Evolutionary conservation across 2,888 invertebrate species (phyloP), one percentile per base, ranked within the genome.

Genomic region (Diplolepis rosae): DNA sequence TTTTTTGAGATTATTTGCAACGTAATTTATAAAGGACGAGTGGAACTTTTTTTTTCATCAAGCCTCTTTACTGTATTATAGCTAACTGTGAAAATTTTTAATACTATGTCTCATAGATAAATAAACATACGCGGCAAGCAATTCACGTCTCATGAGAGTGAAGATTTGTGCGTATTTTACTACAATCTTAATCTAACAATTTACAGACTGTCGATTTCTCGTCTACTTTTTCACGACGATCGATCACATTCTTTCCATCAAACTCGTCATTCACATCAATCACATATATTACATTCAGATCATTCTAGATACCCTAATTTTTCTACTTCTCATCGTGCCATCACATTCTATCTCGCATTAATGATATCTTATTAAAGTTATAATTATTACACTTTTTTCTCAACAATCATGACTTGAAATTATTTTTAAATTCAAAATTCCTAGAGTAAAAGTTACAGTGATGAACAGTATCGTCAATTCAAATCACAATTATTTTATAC

Each of bases 1-100:
- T 94, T 94, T n/a, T 91, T 95, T 94, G 94, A 94, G 94, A 94
- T 94, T 95, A 94, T 94, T 94, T 94, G 92, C 39, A 61, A 39
- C 92, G 92, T 93, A 92, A 91, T 80, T 82, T 84, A 82, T 85
- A 84, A 85, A 82, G 77, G 39, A 79, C 82, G 70, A 80, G 80
- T 78, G 74, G 76, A 79, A 76, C 51, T 50, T 75, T 74, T 75
- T 78, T 79, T 76, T n/a, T 74, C 74, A 73, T 73, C 76, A 75
- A 78, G 75, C 61, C 66, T 69, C 73, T 66, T 68, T 76, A 73
- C 72, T 77, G 68, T 75, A 69, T 72, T 77, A 72, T 77, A 74
- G 11, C 39, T 61, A 61, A 35, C 61, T 61, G 27, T n/a, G 39
- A 35, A 61, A n/a, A 39, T 24, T 32, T 48, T 48, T 50, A 30